Evolutionary conservation across 2,888 invertebrate genomes (phyloP).

Genomic region (Panopea generosa): DNA sequence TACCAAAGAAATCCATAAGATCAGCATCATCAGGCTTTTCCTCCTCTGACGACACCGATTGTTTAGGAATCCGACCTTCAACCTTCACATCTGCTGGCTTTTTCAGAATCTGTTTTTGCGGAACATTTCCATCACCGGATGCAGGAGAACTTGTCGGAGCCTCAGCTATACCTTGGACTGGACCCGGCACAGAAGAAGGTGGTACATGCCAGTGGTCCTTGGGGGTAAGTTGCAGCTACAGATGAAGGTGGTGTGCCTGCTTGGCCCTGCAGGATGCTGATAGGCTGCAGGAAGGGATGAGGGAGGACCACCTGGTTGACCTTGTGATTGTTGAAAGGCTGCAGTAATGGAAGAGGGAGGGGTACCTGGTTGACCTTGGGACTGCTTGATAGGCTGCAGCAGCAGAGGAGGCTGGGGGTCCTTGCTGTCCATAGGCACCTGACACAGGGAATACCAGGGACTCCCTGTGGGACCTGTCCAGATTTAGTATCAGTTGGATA

Average conservation of each 20-base stretch:
- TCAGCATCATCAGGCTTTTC: constrained; percentile 77
- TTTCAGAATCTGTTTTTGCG: background rate
- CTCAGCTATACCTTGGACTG: too few relatives aligned
- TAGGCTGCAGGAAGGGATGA: background rate
- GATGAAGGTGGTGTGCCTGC: too few relatives aligned
- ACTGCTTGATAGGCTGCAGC: background rate
- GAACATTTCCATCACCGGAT: background rate
- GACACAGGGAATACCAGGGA: too few relatives aligned
- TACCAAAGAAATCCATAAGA: constrained; percentile 75
- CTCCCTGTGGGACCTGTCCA: too few relatives aligned
- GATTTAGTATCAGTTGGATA: too few relatives aligned
- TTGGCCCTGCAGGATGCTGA: background rate
- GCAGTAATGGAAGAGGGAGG: constrained; percentile 5
- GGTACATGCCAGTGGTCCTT: too few relatives aligned
- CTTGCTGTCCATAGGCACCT: background rate
- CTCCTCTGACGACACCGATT: constrained; percentile 71
- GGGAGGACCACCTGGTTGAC: background rate
- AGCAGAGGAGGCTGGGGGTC: constrained; percentile 6
- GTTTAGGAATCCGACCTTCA: constrained; percentile 54
- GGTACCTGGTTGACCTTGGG: constrained; percentile 4
- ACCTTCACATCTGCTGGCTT: background rate
- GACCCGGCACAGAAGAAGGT: too few relatives aligned
- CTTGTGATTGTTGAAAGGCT: background rate
- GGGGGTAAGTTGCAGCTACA: too few relatives aligned
- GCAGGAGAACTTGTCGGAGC: background rate